phyloP scores from a whole-genome alignment of 2,113 vertebrate genomes.

The Strigops habroptila region DNA sequence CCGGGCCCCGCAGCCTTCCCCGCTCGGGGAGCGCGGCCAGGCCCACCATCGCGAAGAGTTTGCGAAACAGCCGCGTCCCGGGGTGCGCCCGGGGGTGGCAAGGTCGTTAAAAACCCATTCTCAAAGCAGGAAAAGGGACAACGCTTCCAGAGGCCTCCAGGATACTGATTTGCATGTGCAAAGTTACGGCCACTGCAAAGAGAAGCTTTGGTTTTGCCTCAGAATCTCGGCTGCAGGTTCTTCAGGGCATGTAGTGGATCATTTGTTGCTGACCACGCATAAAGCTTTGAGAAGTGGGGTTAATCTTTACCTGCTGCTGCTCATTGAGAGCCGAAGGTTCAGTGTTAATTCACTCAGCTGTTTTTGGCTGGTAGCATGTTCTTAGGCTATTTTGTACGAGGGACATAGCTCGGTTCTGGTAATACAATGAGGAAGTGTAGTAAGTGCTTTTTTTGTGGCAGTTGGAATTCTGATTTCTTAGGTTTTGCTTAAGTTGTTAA shows the following conservation, averaged over 20 bases:
- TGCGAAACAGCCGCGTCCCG: fast-evolving
- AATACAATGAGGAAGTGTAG: fast-evolving
- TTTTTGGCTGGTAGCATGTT: fast-evolving
- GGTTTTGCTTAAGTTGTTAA: background rate
- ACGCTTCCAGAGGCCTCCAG: fast-evolving
- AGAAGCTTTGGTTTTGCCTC: background rate
- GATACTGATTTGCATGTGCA: fast-evolving
- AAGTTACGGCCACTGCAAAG: fast-evolving
- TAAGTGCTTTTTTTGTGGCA: fast-evolving
- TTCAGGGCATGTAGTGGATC: fast-evolving
- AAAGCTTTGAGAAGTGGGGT: background rate
- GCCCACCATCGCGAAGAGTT: fast-evolving
- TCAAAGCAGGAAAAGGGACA: fast-evolving
- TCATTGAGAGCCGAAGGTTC: background rate
- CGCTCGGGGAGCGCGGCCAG: fast-evolving
- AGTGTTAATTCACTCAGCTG: background rate
- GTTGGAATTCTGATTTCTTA: background rate
- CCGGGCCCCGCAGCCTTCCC: fast-evolving
- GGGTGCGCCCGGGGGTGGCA: fast-evolving
- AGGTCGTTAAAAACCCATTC: fast-evolving
- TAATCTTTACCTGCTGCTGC: background rate
- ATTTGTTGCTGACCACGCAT: background rate
- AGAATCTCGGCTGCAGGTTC: fast-evolving
- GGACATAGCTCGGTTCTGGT: fast-evolving
- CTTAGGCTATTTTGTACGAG: fast-evolving